Conservation (phyloP, 2,113 vertebrate genomes). For the Istiophorus platypterus region DNA sequence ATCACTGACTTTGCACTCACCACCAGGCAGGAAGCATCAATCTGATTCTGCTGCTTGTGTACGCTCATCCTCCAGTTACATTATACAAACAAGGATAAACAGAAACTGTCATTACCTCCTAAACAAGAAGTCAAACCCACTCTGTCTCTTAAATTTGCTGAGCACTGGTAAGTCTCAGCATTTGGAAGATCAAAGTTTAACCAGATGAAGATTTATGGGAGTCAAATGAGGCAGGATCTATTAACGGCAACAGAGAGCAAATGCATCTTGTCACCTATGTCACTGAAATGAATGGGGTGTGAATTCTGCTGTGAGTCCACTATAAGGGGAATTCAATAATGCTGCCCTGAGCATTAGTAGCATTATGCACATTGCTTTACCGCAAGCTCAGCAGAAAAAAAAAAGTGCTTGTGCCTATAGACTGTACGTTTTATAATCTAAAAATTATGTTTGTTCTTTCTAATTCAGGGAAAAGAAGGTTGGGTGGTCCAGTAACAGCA, state of each 20-base stretch:
- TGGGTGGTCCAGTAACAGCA: conserved; percentile 35
- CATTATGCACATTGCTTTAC: conserved; percentile 20
- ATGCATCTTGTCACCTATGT: conserved; percentile 8
- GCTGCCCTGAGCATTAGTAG: conserved; percentile 28
- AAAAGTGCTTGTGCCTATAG: not conserved
- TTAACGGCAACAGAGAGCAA: conserved; percentile 1
- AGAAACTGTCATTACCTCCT: not conserved
- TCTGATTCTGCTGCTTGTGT: conserved; percentile 4
- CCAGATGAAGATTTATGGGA: not conserved
- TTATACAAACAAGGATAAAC: conserved; percentile 15
- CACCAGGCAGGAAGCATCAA: not conserved
- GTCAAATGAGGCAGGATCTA: conserved; percentile 3
- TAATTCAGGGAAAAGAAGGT: conserved; percentile 18
- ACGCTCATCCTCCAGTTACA: not conserved
- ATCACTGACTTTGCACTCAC: not conserved
- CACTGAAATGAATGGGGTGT: conserved; percentile 38
- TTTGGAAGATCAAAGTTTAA: conserved; percentile 19
- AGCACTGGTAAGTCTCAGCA: not conserved
- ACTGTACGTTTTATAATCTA: not conserved
- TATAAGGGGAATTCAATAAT: conserved; percentile 34
- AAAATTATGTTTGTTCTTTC: conserved; percentile 8
- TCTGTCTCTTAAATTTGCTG: not conserved
- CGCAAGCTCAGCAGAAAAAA: conserved; percentile 34
- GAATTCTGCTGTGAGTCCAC: conserved; percentile 1
- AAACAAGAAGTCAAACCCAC: conserved; percentile 10